These are phyloP conservation scores for Corythoichthys haematopterus DNA, from an alignment of 2,113 vertebrate species.

Conservation along the genomic window DNA sequence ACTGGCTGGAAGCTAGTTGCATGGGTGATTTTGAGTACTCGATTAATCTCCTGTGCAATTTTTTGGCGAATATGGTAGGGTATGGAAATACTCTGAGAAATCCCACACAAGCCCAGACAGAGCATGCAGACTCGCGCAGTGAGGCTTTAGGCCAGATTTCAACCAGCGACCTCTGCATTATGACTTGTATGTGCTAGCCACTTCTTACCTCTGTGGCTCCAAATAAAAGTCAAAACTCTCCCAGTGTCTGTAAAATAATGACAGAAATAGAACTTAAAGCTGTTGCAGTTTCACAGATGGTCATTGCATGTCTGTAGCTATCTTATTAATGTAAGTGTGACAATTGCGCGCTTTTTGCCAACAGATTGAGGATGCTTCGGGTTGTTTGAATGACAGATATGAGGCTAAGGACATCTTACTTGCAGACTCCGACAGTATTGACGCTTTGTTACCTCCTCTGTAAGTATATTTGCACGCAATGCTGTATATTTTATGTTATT, in stretches of 20 bases:
- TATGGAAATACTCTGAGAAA: too few relatives aligned
- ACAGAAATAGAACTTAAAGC: constrained; percentile 47
- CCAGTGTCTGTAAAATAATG: constrained; percentile 43
- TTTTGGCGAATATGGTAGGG: too few relatives aligned
- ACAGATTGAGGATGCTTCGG: constrained; percentile 60
- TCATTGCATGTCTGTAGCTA: constrained; percentile 37
- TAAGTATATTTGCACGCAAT: constrained; percentile 51
- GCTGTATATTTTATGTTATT: neutral
- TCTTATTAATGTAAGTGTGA: constrained; percentile 49
- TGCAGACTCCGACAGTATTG: constrained; percentile 45
- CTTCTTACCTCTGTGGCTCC: too few relatives aligned
- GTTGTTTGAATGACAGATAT: constrained; percentile 65
- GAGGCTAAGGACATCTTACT: constrained; percentile 46
- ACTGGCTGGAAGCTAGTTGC: too few relatives aligned
- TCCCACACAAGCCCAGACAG: too few relatives aligned
- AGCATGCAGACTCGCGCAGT: too few relatives aligned
- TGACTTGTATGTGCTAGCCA: too few relatives aligned
- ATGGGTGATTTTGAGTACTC: too few relatives aligned
- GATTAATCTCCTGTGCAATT: too few relatives aligned
- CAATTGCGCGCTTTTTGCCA: constrained; percentile 52
- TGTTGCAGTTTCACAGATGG: constrained; percentile 47
- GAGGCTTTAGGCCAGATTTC: too few relatives aligned
- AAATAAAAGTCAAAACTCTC: constrained; percentile 4
- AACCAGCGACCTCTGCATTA: too few relatives aligned
- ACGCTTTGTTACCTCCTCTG: constrained; percentile 49